A percentile compares a stretch with the other conserved stretches of the same genome.
phyloP scores from a whole-genome alignment of 1,140 invertebrate species.

The Drosophila insularis region DNA sequence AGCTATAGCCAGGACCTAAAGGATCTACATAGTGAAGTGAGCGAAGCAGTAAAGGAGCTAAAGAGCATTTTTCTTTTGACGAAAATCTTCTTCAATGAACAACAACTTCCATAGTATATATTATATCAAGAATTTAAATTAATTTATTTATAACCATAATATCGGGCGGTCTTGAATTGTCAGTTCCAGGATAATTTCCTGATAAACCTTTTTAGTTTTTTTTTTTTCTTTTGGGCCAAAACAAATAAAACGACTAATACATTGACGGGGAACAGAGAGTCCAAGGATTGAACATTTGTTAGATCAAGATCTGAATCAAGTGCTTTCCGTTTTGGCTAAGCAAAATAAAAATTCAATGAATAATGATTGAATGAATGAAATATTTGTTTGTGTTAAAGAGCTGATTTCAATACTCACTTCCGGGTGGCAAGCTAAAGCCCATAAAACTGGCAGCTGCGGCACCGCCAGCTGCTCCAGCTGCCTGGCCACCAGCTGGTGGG shows the following conservation, averaged over 20 bases:
- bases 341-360: constrained; percentile 6
- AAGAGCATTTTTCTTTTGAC: too few relatives aligned
- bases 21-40: too few relatives aligned
- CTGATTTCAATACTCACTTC: constrained; percentile 63
- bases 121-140: neutral
- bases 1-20: neutral
- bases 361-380: constrained; percentile 8
- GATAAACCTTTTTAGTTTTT: neutral
- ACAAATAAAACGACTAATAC: neutral
- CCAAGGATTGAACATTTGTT: neutral
- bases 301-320: neutral
- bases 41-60: too few relatives aligned
- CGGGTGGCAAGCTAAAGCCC: constrained; percentile 75
- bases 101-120: neutral
- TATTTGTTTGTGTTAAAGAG: neutral
- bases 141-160: neutral
- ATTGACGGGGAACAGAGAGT: neutral
- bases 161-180: neutral
- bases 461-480: constrained; percentile 31
- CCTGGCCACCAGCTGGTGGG: constrained; percentile 16
- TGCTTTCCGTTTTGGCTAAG: constrained; percentile 4
- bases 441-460: constrained; percentile 62
- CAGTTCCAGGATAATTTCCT: neutral
- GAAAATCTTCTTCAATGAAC: neutral
- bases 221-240: neutral